These are phyloP conservation scores for Tyto alba DNA, from an alignment of 2,113 vertebrate species.

Conservation along the genomic window DNA sequence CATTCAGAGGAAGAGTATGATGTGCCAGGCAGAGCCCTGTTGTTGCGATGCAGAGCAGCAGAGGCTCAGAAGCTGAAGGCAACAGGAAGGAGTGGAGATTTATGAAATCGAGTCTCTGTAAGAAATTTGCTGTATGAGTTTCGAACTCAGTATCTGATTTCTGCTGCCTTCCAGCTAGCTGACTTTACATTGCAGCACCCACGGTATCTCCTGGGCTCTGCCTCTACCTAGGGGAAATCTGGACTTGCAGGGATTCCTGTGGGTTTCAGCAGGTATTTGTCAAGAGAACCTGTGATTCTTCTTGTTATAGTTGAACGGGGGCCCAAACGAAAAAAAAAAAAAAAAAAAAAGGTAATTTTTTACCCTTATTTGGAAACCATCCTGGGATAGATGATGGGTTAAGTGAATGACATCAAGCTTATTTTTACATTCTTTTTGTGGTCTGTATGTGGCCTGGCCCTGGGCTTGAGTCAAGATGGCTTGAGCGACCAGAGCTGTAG, in stretches of 20 bases:
- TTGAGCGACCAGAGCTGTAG: neutral
- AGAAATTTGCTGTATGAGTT: neutral
- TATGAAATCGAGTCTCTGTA: neutral
- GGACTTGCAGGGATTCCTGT: neutral
- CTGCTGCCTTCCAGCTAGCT: neutral
- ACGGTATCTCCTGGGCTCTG: neutral
- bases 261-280: neutral
- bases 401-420: neutral
- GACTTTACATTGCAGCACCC: accelerated
- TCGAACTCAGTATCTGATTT: neutral
- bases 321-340: neutral
- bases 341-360: neutral
- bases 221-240: neutral
- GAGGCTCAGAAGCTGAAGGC: neutral
- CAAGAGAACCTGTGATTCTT: neutral
- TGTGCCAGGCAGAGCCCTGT: neutral
- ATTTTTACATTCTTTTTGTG: neutral
- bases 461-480: neutral
- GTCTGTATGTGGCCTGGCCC: neutral
- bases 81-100: neutral
- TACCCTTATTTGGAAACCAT: neutral
- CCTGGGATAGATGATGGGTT: neutral
- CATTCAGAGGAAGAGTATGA: neutral
- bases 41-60: neutral
- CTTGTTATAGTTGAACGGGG: neutral